These are phyloP conservation scores for Plecotus auritus DNA, from an alignment of 2,113 vertebrate genomes.

Conservation along the genomic window DNA sequence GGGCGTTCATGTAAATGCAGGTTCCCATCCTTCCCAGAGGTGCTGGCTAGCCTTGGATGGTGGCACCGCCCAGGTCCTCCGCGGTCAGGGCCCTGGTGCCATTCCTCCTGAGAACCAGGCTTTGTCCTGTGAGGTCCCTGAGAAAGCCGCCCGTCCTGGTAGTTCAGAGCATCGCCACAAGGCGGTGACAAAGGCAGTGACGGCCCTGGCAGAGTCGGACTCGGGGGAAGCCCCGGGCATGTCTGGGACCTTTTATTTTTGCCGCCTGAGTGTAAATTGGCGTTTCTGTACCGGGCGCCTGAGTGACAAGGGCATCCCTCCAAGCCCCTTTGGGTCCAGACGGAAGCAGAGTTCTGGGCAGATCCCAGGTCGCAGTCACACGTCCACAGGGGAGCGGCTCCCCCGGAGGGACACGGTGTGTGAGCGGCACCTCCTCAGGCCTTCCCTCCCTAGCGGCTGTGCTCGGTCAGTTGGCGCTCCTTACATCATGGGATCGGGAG, in stretches of 20 bases:
- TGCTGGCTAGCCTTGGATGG: not conserved
- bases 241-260: slow-evolving; percentile 2
- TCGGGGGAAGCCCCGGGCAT: not conserved
- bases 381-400: not conserved
- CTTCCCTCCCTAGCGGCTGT: not conserved
- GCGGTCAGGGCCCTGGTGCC: not conserved
- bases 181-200: not conserved
- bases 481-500: not conserved
- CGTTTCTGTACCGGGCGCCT: not conserved
- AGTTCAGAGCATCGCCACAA: not conserved
- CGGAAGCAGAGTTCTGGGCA: slow-evolving; percentile 55
- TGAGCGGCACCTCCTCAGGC: not conserved
- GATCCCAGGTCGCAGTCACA: slow-evolving; percentile 44
- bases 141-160: not conserved
- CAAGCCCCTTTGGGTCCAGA: slow-evolving; percentile 24
- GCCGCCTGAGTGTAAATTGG: not conserved
- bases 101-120: not conserved
- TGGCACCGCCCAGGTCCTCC: not conserved
- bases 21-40: not conserved
- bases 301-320: slow-evolving; percentile 6
- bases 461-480: not conserved
- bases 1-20: not conserved
- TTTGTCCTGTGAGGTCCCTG: not conserved
- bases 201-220: not conserved
- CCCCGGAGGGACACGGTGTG: not conserved